Evolutionary conservation across 1,140 invertebrate species (phyloP).

Genomic region (Anoplolepis gracilipes): DNA sequence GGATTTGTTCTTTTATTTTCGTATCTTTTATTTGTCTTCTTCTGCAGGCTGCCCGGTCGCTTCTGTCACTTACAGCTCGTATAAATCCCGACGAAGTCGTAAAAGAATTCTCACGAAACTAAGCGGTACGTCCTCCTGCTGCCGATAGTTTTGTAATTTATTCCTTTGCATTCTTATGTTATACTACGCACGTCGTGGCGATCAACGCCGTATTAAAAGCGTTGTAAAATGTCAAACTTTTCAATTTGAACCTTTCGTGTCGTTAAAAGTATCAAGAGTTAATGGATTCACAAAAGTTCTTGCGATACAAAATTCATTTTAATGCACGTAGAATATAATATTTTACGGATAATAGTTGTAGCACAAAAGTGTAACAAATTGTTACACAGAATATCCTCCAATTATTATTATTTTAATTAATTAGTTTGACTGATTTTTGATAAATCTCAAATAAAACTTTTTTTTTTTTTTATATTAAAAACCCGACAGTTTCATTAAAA

Average conservation of each 20-base stretch:
- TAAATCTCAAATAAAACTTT: not conserved
- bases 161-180: slow-evolving; percentile 60
- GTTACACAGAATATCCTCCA: not conserved
- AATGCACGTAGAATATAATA: not conserved
- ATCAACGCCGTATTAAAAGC: slow-evolving; percentile 20
- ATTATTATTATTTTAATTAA: not conserved
- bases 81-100: slow-evolving; percentile 79
- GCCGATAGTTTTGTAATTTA: slow-evolving; percentile 81
- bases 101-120: slow-evolving; percentile 70
- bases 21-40: slow-evolving; percentile 73
- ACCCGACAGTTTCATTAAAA: not conserved
- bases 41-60: slow-evolving; percentile 70
- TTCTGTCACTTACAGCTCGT: slow-evolving; percentile 81
- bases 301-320: not conserved
- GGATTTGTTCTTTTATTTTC: slow-evolving; percentile 48
- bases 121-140: slow-evolving; percentile 62
- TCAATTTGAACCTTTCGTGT: not conserved
- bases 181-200: slow-evolving; percentile 13
- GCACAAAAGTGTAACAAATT: not conserved
- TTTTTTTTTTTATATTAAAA: not conserved
- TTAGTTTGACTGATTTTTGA: not conserved
- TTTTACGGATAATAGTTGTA: not conserved
- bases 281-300: not conserved
- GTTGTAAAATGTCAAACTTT: slow-evolving; percentile 16
- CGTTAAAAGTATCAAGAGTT: slow-evolving; percentile 12